Conservation (phyloP, 2,113 vertebrate species). For the Ammodytes dubius region DNA sequence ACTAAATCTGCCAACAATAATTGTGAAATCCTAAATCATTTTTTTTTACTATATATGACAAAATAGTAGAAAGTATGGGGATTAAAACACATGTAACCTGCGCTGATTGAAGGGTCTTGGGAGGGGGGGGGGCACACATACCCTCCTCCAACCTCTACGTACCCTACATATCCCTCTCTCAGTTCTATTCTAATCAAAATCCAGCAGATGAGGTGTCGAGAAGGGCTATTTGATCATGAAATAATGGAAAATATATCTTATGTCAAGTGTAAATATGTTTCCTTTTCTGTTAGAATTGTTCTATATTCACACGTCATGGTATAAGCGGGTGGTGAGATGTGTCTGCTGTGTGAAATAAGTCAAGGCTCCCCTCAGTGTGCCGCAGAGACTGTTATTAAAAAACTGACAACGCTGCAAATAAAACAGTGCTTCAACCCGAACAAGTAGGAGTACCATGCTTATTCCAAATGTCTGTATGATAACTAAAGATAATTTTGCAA, state of each 20-base stretch:
- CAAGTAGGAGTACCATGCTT: neutral
- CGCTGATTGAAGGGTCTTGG: slow-evolving; percentile 13
- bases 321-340: slow-evolving; percentile 31
- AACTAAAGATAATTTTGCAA: neutral
- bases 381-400: slow-evolving; percentile 22
- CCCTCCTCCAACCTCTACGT: slow-evolving; percentile 31
- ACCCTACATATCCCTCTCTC: neutral
- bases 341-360: slow-evolving; percentile 22
- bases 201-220: neutral
- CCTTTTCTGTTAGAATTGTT: neutral
- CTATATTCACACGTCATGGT: slow-evolving; percentile 13
- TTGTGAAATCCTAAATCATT: too few species aligned
- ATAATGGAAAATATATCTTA: neutral
- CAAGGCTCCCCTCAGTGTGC: slow-evolving; percentile 11
- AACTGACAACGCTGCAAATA: neutral
- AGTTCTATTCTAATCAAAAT: neutral
- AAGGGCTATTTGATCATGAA: neutral
- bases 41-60: too few species aligned
- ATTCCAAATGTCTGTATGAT: neutral
- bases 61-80: too few species aligned
- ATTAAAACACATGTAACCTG: slow-evolving; percentile 36
- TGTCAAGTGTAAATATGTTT: slow-evolving; percentile 9
- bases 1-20: too few species aligned
- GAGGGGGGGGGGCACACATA: slow-evolving; percentile 41
- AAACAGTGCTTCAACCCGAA: slow-evolving; percentile 16